phyloP scores from a whole-genome alignment of 2,888 invertebrate species.

The Drosophila sordidapex region DNA sequence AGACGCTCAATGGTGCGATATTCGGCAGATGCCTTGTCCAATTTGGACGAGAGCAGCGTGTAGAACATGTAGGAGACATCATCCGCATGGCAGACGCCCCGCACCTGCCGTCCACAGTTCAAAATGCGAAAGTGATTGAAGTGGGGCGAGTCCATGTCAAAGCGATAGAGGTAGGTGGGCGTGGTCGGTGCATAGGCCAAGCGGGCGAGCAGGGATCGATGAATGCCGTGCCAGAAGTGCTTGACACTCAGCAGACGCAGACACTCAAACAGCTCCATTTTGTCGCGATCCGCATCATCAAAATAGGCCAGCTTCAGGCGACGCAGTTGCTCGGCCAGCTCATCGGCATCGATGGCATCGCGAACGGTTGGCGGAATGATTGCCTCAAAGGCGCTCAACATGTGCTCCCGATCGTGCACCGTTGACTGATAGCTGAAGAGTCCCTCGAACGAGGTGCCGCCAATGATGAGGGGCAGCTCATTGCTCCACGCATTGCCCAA shows the following conservation, averaged over 20 bases:
- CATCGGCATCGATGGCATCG: constrained; percentile 51
- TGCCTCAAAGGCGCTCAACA: constrained; percentile 80
- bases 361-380: constrained; percentile 80
- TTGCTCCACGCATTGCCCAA: constrained; percentile 81
- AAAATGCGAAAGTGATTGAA: constrained; percentile 81
- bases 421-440: constrained; percentile 74
- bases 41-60: constrained; percentile 60
- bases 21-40: constrained; percentile 68
- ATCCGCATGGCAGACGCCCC: constrained; percentile 83
- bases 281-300: constrained; percentile 51
- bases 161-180: constrained; percentile 83
- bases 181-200: constrained; percentile 56
- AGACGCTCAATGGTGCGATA: constrained; percentile 82
- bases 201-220: constrained; percentile 80
- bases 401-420: constrained; percentile 66
- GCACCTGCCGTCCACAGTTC: constrained; percentile 72
- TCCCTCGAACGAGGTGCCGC: constrained; percentile 83
- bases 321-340: constrained; percentile 56
- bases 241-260: constrained; percentile 63
- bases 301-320: constrained; percentile 69
- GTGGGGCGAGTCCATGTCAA: constrained; percentile 83
- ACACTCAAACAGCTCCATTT: constrained; percentile 66
- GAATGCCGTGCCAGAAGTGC: constrained; percentile 84
- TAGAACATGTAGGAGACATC: constrained; percentile 84
- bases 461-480: constrained; percentile 81